phyloP scores from a whole-genome alignment of 2,888 invertebrate species.

The Heliothis peltigera region DNA sequence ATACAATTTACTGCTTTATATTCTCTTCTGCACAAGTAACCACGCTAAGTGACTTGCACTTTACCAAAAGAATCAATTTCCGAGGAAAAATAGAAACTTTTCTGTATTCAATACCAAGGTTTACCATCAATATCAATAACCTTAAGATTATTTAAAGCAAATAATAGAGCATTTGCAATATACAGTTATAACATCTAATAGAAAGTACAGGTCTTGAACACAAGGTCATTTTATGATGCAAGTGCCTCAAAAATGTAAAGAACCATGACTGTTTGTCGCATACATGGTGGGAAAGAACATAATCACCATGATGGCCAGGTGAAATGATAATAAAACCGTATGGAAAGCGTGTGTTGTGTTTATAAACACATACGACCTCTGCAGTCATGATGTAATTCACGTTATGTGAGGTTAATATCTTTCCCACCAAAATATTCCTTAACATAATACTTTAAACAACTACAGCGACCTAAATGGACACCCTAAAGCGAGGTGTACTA shows the following conservation, averaged over 20 bases:
- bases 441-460: constrained; percentile 41
- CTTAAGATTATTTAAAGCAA: constrained; percentile 22
- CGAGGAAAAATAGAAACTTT: neutral
- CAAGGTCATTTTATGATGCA: constrained; percentile 79
- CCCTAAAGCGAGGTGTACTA: constrained; percentile 37
- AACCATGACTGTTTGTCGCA: constrained; percentile 35
- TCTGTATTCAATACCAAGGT: constrained; percentile 10
- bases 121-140: constrained; percentile 14
- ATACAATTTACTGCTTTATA: too few species aligned
- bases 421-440: constrained; percentile 85
- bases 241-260: constrained; percentile 54
- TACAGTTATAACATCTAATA: constrained; percentile 65
- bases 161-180: constrained; percentile 39
- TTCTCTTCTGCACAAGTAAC: neutral
- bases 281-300: constrained; percentile 20
- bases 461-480: constrained; percentile 35
- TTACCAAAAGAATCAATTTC: neutral
- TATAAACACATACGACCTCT: constrained; percentile 88
- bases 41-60: neutral
- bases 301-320: constrained; percentile 11
- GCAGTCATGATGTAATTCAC: constrained; percentile 82
- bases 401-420: constrained; percentile 83
- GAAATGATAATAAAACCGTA: constrained; percentile 40
- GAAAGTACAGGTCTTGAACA: constrained; percentile 74
- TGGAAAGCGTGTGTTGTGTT: constrained; percentile 79